Base-by-base conservation (phyloP, 1,140 invertebrate species). In the Drosophila setifemur region DNA sequence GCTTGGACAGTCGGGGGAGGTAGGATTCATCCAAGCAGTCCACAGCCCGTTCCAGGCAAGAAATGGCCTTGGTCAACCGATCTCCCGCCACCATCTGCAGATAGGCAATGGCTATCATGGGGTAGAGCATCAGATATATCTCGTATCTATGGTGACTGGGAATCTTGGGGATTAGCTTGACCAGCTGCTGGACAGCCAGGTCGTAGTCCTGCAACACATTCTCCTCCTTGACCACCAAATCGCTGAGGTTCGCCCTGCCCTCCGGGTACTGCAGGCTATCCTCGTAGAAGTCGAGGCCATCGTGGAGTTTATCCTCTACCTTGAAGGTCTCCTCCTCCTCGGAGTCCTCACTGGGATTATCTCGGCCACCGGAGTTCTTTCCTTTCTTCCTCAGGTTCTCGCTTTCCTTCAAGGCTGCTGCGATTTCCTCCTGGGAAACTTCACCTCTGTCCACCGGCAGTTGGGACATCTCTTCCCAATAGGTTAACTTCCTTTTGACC, bases 61-160 rank as follows among this genome's bases (percentile, higher is more conserved):
- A 0, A 4, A 39, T 54, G 0, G 57, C 79, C 6, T 26, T 31
- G 0, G 39, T 31, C 4, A 8, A 18, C 3, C 71, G 57, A 1
- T 55, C 57, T 5, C 45, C 43, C 4, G 28, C 29, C 9, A 85
- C 33, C 64, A 83, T 66, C 4, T 57, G 28, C 0, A 83, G 23
- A 18, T 85, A 83, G 1, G 12, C 21, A 0, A 85, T 1, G 0
- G 37, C 33, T 1, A 83, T 21, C 5, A 58, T 25, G 1, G 79
- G 79, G 29, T 54, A 83, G 0, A 79, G 8, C 7, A 83, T 5
- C 0, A 8, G 21, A 5, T 52, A 35, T 2, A 74, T n/a, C n/a
- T 83, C 64, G 4, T 66, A 72, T 16, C 49, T 71, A 8, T 57
- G 28, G 3, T 55, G 53, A 49, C 70, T 73, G 7, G 78, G 63